Percentiles rank a stretch among this genome's conserved stretches.
Conservation (phyloP, 1,140 invertebrate species). For the Orius insidiosus region DNA sequence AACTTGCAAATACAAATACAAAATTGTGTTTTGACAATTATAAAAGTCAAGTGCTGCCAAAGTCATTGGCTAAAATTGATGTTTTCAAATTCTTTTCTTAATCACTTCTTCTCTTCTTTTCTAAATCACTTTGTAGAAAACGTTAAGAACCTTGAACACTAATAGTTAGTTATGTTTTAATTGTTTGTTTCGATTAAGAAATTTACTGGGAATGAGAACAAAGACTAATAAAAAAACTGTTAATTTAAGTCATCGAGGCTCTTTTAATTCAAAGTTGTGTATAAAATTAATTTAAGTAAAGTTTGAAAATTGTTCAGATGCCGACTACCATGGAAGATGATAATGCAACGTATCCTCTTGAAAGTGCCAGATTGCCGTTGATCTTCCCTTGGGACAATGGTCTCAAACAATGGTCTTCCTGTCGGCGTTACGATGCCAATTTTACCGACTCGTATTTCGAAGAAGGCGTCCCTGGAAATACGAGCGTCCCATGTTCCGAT, state of each 20-base stretch:
- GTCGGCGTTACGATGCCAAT: slow-evolving; percentile 28
- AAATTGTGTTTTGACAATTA: too few relatives aligned
- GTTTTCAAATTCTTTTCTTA: too few relatives aligned
- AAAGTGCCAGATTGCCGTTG: slow-evolving; percentile 4
- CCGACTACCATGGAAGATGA: slow-evolving; percentile 34
- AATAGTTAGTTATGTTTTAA: neutral
- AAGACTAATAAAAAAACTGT: neutral
- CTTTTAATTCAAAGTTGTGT: neutral
- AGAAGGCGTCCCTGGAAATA: slow-evolving; percentile 2
- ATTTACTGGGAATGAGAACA: neutral
- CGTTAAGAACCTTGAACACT: neutral
- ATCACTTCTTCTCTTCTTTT: too few relatives aligned
- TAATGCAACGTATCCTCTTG: slow-evolving; percentile 32
- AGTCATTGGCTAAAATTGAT: too few relatives aligned
- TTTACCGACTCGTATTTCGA: slow-evolving; percentile 24
- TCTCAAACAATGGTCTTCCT: slow-evolving; percentile 30
- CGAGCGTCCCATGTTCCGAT: slow-evolving; percentile 27
- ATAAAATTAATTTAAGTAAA: slow-evolving; percentile 1
- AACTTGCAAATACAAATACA: too few relatives aligned
- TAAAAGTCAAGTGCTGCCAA: too few relatives aligned
- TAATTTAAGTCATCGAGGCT: neutral
- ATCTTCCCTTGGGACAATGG: slow-evolving; percentile 34
- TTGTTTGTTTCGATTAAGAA: neutral
- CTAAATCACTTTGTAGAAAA: too few relatives aligned
- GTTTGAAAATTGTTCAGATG: too few relatives aligned